phyloP scores from a whole-genome alignment of 2,797 vertebrate genomes.

The Macropodus opercularis region DNA sequence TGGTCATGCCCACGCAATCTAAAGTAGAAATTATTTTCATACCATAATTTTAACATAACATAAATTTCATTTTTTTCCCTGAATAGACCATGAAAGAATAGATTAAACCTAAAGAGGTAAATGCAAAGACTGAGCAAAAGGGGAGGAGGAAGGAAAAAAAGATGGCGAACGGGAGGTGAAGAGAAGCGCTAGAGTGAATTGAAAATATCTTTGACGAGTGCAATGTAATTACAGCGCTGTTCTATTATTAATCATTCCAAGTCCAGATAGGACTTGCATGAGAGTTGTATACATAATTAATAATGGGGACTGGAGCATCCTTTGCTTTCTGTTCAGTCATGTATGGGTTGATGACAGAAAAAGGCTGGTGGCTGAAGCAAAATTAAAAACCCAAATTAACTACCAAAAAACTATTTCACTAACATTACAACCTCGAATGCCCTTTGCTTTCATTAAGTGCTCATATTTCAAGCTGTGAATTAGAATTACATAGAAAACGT shows the following conservation, averaged over 20 bases:
- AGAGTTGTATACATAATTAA: constrained; percentile 77
- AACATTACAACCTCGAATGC: constrained; percentile 6
- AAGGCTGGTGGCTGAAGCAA: constrained; percentile 1
- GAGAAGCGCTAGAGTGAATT: constrained; percentile 42
- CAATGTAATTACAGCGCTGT: constrained; percentile 72
- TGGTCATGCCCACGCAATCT: neutral
- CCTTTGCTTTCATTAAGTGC: constrained; percentile 21
- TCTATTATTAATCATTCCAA: constrained; percentile 74
- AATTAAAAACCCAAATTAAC: constrained; percentile 20
- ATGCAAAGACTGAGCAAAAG: constrained; percentile 15
- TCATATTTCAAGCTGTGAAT: constrained; percentile 4
- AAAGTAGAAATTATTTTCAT: neutral
- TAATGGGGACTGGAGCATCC: constrained; percentile 57
- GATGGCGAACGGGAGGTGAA: constrained; percentile 22
- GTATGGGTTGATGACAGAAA: constrained; percentile 26
- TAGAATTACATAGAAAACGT: constrained; percentile 32
- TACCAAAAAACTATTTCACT: constrained; percentile 10
- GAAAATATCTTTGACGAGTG: constrained; percentile 66
- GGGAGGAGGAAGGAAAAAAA: constrained; percentile 5
- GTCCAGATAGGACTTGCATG: constrained; percentile 68
- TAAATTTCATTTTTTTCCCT: no score
- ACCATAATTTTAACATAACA: no score
- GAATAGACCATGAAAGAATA: no score
- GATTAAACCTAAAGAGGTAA: constrained; percentile 16
- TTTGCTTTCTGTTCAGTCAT: constrained; percentile 36